These are phyloP conservation scores for Synanthedon formicaeformis DNA, from an alignment of 2,888 invertebrate genomes.

Conservation along the genomic window DNA sequence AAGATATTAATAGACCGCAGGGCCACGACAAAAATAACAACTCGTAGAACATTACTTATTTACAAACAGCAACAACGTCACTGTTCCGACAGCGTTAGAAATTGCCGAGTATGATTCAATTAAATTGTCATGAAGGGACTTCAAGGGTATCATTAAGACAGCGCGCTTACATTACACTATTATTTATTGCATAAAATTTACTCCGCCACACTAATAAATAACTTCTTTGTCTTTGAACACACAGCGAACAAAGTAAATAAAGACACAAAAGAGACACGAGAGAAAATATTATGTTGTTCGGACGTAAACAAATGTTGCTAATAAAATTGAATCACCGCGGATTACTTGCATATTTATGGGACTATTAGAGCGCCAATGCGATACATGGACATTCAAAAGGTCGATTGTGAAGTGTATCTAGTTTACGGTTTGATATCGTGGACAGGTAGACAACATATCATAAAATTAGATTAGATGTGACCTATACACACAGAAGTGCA, in stretches of 20 bases:
- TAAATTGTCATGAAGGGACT: slow-evolving; percentile 41
- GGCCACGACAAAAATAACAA: slow-evolving; percentile 40
- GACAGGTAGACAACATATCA: too few species aligned
- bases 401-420: too few species aligned
- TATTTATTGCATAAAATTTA: not conserved
- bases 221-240: too few species aligned
- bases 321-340: slow-evolving; percentile 15
- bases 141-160: slow-evolving; percentile 30
- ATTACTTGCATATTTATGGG: slow-evolving; percentile 7
- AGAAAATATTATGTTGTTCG: not conserved
- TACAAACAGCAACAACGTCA: slow-evolving; percentile 19
- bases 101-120: slow-evolving; percentile 39
- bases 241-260: not conserved
- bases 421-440: too few species aligned
- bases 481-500: too few species aligned
- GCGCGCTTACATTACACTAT: not conserved
- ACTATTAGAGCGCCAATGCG: slow-evolving; percentile 1
- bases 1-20: slow-evolving; percentile 45
- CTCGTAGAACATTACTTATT: slow-evolving; percentile 37
- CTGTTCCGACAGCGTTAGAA: slow-evolving; percentile 19
- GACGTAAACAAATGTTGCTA: slow-evolving; percentile 12
- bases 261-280: too few species aligned
- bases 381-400: not conserved
- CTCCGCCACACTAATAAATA: too few species aligned
- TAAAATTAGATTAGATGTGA: too few species aligned